Base-by-base conservation (phyloP, 2,113 vertebrate genomes). In the Tamias sibiricus region DNA sequence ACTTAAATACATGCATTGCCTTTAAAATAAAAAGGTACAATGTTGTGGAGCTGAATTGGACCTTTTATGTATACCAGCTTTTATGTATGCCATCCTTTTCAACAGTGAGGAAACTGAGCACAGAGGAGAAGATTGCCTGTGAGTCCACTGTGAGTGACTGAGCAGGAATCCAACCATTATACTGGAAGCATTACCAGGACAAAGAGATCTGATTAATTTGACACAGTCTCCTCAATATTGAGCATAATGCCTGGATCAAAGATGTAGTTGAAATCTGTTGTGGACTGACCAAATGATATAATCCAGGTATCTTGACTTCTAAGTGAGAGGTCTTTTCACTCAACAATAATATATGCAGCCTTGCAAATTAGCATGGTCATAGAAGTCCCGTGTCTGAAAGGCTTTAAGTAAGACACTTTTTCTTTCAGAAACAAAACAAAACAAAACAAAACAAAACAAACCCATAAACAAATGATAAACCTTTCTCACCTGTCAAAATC, bases 181-280 rank as follows among this genome's bases (percentile, higher is more conserved):
- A 83, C 40, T 40, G 17, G 54, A 79, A 90, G 6, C 20, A 24
- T 89, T 82, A 4, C 49, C 47, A 97, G 10, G 44, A 74, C 12
- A 75, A 35, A 75, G 28, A 52, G 12, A 32, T 95, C 14, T 95
- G 76, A 68, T 80, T 89, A 93, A 64, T 88, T 89, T 91, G 13
- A 28, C 52, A 40, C 19, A 86, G 35, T 72, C 16, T 71, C 10
- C 40, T 94, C 59, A 86, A 44, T 71, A 79, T 44, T 62, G 32
- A 77, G 2, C 8, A n/a, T 76, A 92, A 72, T 62, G 22, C 5
- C 35, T 88, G 47, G 4, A n/a, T 8, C 26, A 64, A 68, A 44
- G 26, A 88, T 77, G 20, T 32, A 85, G 28, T 47, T 90, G 19
- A 91, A 95, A 96, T 83, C 66, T 74, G 85, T 49, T 85, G 8